A percentile compares a stretch with the other conserved stretches of the same genome.
These are phyloP conservation scores for Phyllotreta cruciferae DNA, from an alignment of 2,888 invertebrate species.

Conservation along the genomic window DNA sequence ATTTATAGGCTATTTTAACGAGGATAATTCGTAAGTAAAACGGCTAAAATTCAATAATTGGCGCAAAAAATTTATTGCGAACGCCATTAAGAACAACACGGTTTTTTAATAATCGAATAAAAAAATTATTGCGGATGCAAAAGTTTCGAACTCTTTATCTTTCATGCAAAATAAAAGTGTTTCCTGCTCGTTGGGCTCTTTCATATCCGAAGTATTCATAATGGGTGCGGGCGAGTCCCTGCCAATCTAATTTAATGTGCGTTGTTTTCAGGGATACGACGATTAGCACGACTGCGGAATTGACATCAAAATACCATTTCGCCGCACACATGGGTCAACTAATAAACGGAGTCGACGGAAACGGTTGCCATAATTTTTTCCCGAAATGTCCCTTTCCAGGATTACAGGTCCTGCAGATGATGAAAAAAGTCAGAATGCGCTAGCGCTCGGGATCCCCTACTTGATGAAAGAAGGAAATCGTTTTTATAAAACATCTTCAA, in stretches of 20 bases:
- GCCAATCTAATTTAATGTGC: slow-evolving; percentile 13
- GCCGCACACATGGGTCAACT: slow-evolving; percentile 75
- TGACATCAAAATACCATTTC: slow-evolving; percentile 70
- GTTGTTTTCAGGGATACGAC: slow-evolving; percentile 66
- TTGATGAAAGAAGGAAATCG: slow-evolving; percentile 23
- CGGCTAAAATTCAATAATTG: too few species aligned
- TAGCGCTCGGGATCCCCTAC: slow-evolving; percentile 33
- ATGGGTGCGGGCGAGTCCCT: slow-evolving; percentile 5
- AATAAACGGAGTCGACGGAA: slow-evolving; percentile 70
- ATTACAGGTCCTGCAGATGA: slow-evolving; percentile 68
- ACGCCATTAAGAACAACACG: too few species aligned
- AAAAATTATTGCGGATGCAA: too few species aligned
- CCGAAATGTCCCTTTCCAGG: slow-evolving; percentile 71
- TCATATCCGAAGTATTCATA: slow-evolving; percentile 1
- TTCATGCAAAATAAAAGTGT: too few species aligned
- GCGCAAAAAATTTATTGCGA: too few species aligned
- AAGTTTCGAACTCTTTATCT: too few species aligned
- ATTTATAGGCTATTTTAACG: too few species aligned
- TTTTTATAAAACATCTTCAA: slow-evolving; percentile 22
- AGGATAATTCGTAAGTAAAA: too few species aligned
- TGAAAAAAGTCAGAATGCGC: slow-evolving; percentile 66
- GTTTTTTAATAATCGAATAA: too few species aligned
- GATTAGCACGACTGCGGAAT: slow-evolving; percentile 68
- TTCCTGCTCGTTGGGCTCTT: too few species aligned
- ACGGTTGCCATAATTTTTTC: slow-evolving; percentile 72